Evolutionary conservation across 2,888 invertebrate species (phyloP).

Genomic region (Phengaris arion): DNA sequence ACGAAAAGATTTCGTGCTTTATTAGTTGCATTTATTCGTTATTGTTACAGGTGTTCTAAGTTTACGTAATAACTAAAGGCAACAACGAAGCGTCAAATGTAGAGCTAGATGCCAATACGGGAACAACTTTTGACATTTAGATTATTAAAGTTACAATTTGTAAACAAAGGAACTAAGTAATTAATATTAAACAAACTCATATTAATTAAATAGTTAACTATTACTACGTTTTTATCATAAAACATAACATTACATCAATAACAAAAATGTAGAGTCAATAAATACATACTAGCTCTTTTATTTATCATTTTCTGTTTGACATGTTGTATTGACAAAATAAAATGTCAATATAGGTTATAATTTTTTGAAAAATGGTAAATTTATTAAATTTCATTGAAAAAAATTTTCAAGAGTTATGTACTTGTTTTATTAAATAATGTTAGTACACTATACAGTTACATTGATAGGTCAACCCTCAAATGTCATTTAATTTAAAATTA

Average conservation of each 20-base stretch:
- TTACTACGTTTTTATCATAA: neutral
- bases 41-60: conserved; percentile 56
- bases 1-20: conserved; percentile 44
- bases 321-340: neutral
- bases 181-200: conserved; percentile 21
- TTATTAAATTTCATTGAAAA: too few species aligned
- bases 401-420: neutral
- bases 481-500: neutral
- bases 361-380: too few species aligned
- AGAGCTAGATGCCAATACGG: conserved; percentile 42
- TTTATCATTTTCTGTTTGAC: neutral
- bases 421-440: neutral
- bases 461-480: neutral
- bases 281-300: too few species aligned
- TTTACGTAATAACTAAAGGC: conserved; percentile 72
- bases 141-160: conserved; percentile 51
- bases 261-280: neutral
- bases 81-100: conserved; percentile 54
- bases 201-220: neutral
- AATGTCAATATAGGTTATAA: neutral
- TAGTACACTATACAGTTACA: neutral
- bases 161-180: conserved; percentile 55
- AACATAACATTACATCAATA: neutral
- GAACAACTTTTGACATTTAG: conserved; percentile 62
- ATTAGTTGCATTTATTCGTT: conserved; percentile 48